Evolutionary conservation across 2,113 vertebrate species (phyloP).

Genomic region (Mohoua ochrocephala): DNA sequence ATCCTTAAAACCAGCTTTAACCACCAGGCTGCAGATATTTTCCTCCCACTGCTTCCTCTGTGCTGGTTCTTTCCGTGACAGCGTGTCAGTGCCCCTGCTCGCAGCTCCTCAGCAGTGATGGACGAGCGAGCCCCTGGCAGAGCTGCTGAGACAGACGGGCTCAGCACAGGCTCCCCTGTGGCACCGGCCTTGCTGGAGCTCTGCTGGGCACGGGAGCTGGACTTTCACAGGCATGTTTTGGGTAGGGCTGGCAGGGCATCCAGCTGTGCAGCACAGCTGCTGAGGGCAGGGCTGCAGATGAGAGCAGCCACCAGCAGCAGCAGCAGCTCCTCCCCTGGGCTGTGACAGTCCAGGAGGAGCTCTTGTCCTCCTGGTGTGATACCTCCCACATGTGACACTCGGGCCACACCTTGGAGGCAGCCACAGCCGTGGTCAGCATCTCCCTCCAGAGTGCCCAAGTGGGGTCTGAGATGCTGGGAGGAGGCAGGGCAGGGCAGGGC

Average conservation of each 20-base stretch:
- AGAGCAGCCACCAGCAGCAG: not conserved
- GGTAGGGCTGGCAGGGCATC: not conserved
- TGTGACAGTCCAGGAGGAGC: not conserved
- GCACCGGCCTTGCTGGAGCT: not conserved
- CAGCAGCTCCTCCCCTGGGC: not conserved
- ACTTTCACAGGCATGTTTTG: accelerated
- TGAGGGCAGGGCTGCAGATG: not conserved
- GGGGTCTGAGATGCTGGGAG: not conserved
- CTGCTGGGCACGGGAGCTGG: not conserved
- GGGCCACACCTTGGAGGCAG: accelerated
- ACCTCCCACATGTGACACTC: accelerated
- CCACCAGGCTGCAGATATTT: not conserved
- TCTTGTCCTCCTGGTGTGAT: not conserved
- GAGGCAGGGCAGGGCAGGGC: not conserved
- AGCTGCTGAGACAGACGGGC: not conserved
- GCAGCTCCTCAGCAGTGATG: not conserved
- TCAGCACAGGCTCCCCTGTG: accelerated
- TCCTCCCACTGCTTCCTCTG: not conserved
- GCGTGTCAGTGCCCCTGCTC: not conserved
- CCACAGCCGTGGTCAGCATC: accelerated
- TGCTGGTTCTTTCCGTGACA: not conserved
- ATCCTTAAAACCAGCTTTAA: not conserved
- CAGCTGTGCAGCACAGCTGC: not conserved
- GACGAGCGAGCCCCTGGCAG: not conserved
- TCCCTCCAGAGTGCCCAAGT: not conserved